Percentiles rank a stretch among this genome's conserved stretches.
These are phyloP conservation scores for Pangasius mekongensis DNA, from an alignment of 2,797 vertebrate genomes.

Conservation along the genomic window DNA sequence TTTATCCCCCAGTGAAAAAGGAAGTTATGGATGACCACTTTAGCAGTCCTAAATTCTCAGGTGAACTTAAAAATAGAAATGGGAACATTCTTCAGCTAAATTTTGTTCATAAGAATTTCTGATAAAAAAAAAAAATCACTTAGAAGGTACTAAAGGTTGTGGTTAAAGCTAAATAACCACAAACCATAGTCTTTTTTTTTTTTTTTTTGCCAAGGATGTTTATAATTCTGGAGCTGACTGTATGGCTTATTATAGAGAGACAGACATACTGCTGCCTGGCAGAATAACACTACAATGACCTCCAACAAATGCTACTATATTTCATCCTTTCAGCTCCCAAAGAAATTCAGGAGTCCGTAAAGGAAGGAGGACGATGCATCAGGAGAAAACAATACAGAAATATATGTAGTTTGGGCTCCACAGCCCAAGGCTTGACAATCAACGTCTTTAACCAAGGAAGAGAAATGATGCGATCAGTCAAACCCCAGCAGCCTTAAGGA, in stretches of 20 bases:
- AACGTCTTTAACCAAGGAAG: conserved; percentile 21
- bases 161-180: neutral
- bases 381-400: conserved; percentile 1
- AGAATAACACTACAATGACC: neutral
- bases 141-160: neutral
- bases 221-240: neutral
- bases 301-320: neutral
- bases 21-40: neutral
- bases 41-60: neutral
- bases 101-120: neutral
- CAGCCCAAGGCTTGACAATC: conserved; percentile 10
- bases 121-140: neutral
- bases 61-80: neutral
- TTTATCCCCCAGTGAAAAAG: neutral
- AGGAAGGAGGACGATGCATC: neutral
- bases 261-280: neutral
- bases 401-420: neutral
- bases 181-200: neutral
- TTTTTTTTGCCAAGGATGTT: neutral
- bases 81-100: neutral
- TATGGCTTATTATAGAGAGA: neutral
- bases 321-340: neutral
- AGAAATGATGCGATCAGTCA: conserved; percentile 18
- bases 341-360: neutral
- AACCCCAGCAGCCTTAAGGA: neutral